Evolutionary conservation across 2,797 vertebrate species (phyloP), one percentile per base, ranked within the genome.

Genomic region (Anguilla obscura): DNA sequence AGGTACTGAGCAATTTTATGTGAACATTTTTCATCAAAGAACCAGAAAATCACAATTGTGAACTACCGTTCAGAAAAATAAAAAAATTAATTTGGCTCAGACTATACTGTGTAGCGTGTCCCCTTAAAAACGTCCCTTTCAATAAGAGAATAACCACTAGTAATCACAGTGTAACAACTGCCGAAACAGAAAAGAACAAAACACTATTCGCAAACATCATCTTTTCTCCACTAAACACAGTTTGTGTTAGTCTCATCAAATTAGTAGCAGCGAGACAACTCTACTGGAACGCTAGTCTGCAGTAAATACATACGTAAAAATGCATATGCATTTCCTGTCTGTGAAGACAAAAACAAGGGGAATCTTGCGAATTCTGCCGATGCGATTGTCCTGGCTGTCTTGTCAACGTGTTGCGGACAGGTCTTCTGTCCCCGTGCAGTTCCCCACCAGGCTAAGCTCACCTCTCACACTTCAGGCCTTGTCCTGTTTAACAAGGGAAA

Each of bases 1-100:
- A 79, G 74, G 36, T 45, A 79, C 74, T 79, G 33, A 45, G 50
- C 33, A 79, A 36, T 82, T 82, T 82, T 24, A 82, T 50, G 24
- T 82, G 8, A 50, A 82, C 9, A 82, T 7, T 48, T 48, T 82
- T 48, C 45, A 48, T 24, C 1, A 82, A 50, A 50, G 24, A 50
- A 45, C 18, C 2, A 82, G 21, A 48, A 24, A 82, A 36, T 36
- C 16, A 71, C 12, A 30, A 16, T 3, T 36, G 36, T 79, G 0
- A 79, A 82, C 24, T 69, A 27, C n/a, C 24, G 5, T 33, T 16
- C 8, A 33, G 12, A 76, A 33, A 76, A 76, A 76, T 21, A 30
- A 74, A 74, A 74, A 33, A n/a, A 63, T 18, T 4, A 24, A 27
- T 27, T 69, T 69, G 63, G 63, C 63, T 69, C 63, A 69, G 63